A percentile compares a stretch with the other conserved stretches of the same genome.
Evolutionary conservation across 2,797 vertebrate genomes (phyloP).

Genomic region (Megaceryle alcyon): DNA sequence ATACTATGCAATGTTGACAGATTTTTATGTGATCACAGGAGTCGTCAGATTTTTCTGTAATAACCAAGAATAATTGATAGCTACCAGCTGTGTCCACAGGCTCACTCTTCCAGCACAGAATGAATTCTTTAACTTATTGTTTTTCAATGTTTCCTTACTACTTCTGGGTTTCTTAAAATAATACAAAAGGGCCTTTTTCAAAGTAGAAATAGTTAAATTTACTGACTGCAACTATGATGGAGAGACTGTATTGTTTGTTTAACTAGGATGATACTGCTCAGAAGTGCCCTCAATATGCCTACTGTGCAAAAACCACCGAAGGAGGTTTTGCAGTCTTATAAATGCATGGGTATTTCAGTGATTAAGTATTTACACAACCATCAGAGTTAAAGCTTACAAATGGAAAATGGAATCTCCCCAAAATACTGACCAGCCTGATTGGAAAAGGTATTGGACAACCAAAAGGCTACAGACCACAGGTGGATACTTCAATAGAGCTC

Average conservation of each 20-base stretch:
- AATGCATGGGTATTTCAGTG: background rate
- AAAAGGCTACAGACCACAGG: background rate
- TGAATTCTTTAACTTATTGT: constrained; percentile 73
- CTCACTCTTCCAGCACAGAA: constrained; percentile 55
- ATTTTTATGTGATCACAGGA: constrained; percentile 71
- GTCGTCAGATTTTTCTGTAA: constrained; percentile 73
- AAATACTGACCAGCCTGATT: background rate
- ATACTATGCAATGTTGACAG: constrained; percentile 69
- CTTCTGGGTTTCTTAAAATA: constrained; percentile 71
- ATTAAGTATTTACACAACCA: background rate
- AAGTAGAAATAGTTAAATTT: constrained; percentile 66
- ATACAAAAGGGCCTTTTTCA: constrained; percentile 59
- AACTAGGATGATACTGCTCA: constrained; percentile 50
- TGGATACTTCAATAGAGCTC: background rate
- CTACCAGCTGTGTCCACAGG: constrained; percentile 82
- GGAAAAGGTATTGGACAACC: background rate
- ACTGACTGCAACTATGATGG: constrained; percentile 60
- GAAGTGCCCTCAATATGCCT: constrained; percentile 30
- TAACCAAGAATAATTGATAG: constrained; percentile 77
- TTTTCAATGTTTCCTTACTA: constrained; percentile 73
- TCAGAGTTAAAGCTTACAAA: background rate
- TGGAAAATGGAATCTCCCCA: background rate
- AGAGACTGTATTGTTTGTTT: constrained; percentile 64
- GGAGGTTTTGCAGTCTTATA: background rate
- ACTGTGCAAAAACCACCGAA: constrained; percentile 39